phyloP scores from a whole-genome alignment of 2,113 vertebrate genomes.

The Oreochromis tanganicae region DNA sequence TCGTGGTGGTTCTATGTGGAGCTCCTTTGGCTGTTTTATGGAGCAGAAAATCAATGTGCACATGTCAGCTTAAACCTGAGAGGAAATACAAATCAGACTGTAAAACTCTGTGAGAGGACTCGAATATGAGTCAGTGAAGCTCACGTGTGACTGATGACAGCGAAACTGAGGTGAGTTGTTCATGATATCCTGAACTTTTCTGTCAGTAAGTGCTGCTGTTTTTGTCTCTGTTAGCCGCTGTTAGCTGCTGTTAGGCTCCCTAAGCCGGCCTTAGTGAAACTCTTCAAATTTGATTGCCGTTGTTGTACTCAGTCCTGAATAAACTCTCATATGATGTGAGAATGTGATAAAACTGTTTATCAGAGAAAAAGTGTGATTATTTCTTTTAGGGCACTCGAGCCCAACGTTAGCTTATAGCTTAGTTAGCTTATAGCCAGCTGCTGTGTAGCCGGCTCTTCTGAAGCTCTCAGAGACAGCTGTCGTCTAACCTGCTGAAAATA shows the following conservation, averaged over 20 bases:
- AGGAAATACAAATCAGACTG: background rate
- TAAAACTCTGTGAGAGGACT: background rate
- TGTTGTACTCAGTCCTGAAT: background rate
- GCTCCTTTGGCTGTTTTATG: no score
- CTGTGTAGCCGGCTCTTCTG: background rate
- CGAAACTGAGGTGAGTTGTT: background rate
- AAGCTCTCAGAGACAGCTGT: background rate
- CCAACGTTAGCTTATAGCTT: background rate
- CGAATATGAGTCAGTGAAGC: background rate
- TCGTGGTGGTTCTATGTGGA: background rate
- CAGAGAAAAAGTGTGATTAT: background rate
- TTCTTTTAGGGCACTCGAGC: background rate
- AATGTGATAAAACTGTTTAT: background rate
- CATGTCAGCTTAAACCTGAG: background rate
- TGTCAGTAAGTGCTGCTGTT: background rate
- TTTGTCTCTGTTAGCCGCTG: accelerated
- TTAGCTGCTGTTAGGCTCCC: accelerated
- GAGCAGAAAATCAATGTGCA: no score
- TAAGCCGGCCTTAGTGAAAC: no score
- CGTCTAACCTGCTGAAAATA: background rate
- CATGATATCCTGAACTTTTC: background rate
- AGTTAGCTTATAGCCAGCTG: background rate
- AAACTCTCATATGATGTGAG: background rate
- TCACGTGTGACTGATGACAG: background rate
- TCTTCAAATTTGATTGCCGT: background rate